Conservation (phyloP, 2,888 invertebrate genomes). For the Callosobruchus maculatus region DNA sequence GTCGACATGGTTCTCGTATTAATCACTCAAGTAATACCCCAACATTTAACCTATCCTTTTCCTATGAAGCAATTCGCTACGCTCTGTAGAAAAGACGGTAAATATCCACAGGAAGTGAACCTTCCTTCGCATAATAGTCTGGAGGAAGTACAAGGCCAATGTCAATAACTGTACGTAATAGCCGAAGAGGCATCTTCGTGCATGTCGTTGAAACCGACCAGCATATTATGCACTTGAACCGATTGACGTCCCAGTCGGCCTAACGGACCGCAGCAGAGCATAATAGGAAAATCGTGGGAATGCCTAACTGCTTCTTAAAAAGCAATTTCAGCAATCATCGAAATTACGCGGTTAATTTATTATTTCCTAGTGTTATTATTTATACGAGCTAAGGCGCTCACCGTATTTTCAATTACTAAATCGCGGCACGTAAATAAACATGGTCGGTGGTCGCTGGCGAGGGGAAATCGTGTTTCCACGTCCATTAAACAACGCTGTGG, state of each 20-base stretch:
- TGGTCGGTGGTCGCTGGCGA: background rate
- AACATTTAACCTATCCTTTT: too few species aligned
- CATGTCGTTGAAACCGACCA: background rate
- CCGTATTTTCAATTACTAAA: background rate
- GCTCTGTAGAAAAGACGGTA: too few species aligned
- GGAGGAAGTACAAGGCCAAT: background rate
- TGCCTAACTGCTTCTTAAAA: constrained; percentile 15
- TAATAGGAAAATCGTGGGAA: constrained; percentile 16
- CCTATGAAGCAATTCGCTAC: too few species aligned
- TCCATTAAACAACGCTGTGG: background rate
- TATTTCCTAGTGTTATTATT: constrained; percentile 16
- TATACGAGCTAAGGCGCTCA: background rate
- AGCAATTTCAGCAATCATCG: constrained; percentile 21
- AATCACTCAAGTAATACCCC: too few species aligned
- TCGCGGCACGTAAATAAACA: background rate
- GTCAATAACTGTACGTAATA: background rate
- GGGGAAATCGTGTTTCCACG: background rate
- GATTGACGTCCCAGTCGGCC: background rate
- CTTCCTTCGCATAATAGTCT: background rate
- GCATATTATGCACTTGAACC: background rate
- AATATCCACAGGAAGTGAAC: background rate
- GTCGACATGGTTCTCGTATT: too few species aligned
- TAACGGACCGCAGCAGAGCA: background rate
- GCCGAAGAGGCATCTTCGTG: background rate
- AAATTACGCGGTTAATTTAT: constrained; percentile 21